phyloP scores from a whole-genome alignment of 2,888 invertebrate species.

The Thymelicus sylvestris region DNA sequence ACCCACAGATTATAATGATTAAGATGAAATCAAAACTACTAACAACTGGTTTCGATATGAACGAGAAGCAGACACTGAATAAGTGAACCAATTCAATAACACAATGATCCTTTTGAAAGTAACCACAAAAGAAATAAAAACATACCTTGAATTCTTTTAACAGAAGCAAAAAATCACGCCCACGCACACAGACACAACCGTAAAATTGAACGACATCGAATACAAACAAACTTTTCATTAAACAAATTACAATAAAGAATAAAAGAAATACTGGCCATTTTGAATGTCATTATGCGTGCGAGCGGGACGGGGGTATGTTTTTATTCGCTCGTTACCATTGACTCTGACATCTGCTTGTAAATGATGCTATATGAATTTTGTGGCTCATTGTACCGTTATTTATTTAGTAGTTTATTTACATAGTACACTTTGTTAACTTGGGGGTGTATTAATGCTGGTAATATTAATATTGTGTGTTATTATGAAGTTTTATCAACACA shows the following conservation, averaged over 20 bases:
- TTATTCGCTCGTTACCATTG: slow-evolving; percentile 44
- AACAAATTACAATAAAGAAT: slow-evolving; percentile 43
- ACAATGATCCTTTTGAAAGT: slow-evolving; percentile 56
- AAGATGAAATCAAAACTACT: slow-evolving; percentile 42
- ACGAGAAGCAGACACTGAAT: slow-evolving; percentile 57
- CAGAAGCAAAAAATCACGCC: slow-evolving; percentile 48
- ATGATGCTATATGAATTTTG: slow-evolving; percentile 47
- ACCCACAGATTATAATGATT: slow-evolving; percentile 33
- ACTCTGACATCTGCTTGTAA: slow-evolving; percentile 63
- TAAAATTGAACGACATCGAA: slow-evolving; percentile 63
- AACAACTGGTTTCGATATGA: slow-evolving; percentile 46
- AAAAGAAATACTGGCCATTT: slow-evolving; percentile 72
- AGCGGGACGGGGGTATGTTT: slow-evolving; percentile 51
- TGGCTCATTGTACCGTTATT: slow-evolving; percentile 38
- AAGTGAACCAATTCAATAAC: slow-evolving; percentile 56
- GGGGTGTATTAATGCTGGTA: slow-evolving; percentile 23
- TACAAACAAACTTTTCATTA: slow-evolving; percentile 53
- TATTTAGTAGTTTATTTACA: slow-evolving; percentile 22
- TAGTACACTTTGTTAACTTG: background rate
- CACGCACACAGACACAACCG: slow-evolving; percentile 51
- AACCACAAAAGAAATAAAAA: slow-evolving; percentile 54
- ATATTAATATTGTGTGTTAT: slow-evolving; percentile 29
- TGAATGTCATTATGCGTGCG: slow-evolving; percentile 63
- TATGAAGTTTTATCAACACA: slow-evolving; percentile 12
- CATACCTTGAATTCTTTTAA: slow-evolving; percentile 15